A percentile compares a stretch with the other conserved stretches of the same genome.
Conservation (phyloP, 2,888 invertebrate genomes). For the Drosophila falleni region DNA sequence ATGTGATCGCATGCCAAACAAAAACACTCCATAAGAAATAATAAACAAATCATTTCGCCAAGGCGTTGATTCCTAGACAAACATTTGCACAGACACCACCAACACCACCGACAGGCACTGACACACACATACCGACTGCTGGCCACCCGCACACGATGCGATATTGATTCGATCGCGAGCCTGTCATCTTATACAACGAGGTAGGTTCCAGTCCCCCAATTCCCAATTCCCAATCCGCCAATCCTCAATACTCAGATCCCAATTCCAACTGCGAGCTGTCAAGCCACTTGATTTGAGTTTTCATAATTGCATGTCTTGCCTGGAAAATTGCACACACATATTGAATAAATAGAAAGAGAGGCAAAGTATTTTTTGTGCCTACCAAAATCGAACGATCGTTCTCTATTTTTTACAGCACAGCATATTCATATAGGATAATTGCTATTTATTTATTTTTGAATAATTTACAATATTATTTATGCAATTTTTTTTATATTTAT, state of each 20-base stretch:
- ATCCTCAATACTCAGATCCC: slow-evolving; percentile 6
- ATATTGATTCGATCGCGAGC: slow-evolving; percentile 73
- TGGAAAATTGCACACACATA: slow-evolving; percentile 35
- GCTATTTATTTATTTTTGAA: neutral
- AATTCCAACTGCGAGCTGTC: slow-evolving; percentile 58
- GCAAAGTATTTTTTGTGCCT: slow-evolving; percentile 12
- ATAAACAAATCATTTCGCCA: slow-evolving; percentile 74
- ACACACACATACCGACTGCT: slow-evolving; percentile 39
- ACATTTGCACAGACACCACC: slow-evolving; percentile 48
- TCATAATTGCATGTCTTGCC: slow-evolving; percentile 69
- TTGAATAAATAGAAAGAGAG: slow-evolving; percentile 10
- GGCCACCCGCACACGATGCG: slow-evolving; percentile 71
- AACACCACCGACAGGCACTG: slow-evolving; percentile 7
- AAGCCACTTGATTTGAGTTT: slow-evolving; percentile 72
- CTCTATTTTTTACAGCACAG: slow-evolving; percentile 18
- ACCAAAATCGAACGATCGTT: slow-evolving; percentile 21
- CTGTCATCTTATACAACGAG: slow-evolving; percentile 57
- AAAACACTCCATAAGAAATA: slow-evolving; percentile 81
- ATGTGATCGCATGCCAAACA: slow-evolving; percentile 74
- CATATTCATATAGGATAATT: neutral
- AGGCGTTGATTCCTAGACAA: slow-evolving; percentile 55
- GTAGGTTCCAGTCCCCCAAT: slow-evolving; percentile 25
- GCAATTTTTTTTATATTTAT: too few species aligned
- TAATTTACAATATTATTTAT: neutral
- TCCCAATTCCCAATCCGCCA: slow-evolving; percentile 5